phyloP scores from a whole-genome alignment of 2,797 vertebrate genomes.

The Cuculus canorus region DNA sequence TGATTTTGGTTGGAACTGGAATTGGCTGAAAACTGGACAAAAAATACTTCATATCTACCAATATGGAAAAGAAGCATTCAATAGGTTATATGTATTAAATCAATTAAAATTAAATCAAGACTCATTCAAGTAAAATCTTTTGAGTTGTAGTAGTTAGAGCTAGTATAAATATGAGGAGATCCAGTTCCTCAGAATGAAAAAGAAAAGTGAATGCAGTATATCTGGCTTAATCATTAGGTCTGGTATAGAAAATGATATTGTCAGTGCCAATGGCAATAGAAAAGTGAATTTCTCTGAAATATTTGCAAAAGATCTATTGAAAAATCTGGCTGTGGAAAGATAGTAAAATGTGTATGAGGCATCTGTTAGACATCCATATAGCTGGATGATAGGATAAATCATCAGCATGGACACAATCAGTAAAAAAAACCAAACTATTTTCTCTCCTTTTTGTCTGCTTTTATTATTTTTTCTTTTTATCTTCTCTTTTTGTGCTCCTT shows the following conservation, averaged over 20 bases:
- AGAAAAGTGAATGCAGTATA: background rate
- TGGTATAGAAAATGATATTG: constrained; percentile 19
- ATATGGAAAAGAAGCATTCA: background rate
- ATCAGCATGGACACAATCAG: background rate
- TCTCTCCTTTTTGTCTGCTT: background rate
- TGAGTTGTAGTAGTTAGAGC: background rate
- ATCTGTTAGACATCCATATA: background rate
- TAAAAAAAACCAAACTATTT: background rate
- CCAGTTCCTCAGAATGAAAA: background rate
- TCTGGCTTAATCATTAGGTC: constrained; percentile 5
- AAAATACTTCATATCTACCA: background rate
- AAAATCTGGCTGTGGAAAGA: background rate
- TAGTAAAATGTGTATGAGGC: constrained; percentile 23
- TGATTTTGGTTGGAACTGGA: background rate
- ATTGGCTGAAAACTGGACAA: background rate
- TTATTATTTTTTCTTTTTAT: background rate
- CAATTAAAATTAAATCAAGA: no score
- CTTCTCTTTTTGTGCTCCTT: background rate
- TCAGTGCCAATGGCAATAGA: constrained; percentile 28
- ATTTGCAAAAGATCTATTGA: constrained; percentile 39
- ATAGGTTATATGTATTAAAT: no score
- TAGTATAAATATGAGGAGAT: background rate
- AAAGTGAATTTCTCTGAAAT: constrained; percentile 18
- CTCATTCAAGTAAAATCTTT: background rate
- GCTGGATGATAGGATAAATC: background rate